Evolutionary conservation across 2,888 invertebrate genomes (phyloP).

Genomic region (Anarsia innoxiella): DNA sequence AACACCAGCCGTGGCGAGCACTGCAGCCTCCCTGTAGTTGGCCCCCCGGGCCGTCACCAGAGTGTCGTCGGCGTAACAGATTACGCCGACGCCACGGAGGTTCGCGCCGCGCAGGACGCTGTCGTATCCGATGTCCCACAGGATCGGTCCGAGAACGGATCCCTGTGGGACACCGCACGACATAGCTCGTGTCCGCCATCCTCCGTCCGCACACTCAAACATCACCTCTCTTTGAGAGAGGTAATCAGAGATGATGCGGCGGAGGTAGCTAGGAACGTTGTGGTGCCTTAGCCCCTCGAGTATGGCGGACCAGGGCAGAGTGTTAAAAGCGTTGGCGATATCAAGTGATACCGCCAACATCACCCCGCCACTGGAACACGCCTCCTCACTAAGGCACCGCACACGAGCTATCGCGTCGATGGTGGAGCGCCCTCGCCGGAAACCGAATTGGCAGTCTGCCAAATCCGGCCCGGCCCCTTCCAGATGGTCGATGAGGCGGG

Average conservation of each 20-base stretch:
- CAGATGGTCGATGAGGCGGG: constrained; percentile 12
- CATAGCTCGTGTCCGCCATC: too few relatives aligned
- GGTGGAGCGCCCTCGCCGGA: constrained; percentile 2
- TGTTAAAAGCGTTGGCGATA: constrained; percentile 22
- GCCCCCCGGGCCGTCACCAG: constrained; percentile 6
- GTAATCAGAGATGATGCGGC: not conserved
- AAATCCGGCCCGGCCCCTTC: constrained; percentile 8
- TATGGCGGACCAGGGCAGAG: constrained; percentile 17
- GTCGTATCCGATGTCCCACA: not conserved
- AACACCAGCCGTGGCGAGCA: not conserved
- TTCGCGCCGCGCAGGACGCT: constrained; percentile 4
- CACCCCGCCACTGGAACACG: constrained; percentile 7
- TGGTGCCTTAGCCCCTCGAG: constrained; percentile 13
- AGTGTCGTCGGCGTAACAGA: constrained; percentile 9
- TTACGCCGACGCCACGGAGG: not conserved
- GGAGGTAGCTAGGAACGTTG: not conserved
- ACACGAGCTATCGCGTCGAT: constrained; percentile 9
- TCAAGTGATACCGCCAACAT: constrained; percentile 18
- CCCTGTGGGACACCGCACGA: not conserved
- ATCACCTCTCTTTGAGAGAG: not conserved
- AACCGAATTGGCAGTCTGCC: constrained; percentile 11
- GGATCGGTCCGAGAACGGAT: not conserved
- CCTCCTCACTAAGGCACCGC: constrained; percentile 1
- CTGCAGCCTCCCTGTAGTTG: not conserved
- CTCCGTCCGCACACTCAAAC: not conserved